Percentiles rank a stretch among this genome's conserved stretches.
phyloP scores from a whole-genome alignment of 2,888 invertebrate species.

The Acanthosepion lycidas region DNA sequence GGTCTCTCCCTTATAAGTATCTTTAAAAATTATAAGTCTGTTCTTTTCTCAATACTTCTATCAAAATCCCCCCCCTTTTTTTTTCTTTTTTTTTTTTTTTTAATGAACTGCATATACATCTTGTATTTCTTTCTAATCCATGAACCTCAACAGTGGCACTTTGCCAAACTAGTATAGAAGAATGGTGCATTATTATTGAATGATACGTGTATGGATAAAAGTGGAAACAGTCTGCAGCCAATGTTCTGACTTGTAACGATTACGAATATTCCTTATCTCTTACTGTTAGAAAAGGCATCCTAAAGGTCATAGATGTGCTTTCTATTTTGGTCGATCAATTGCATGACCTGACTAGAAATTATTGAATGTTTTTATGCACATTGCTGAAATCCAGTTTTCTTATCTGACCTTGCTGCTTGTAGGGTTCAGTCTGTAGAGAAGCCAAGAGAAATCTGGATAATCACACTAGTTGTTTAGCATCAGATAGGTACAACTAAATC shows the following conservation, averaged over 20 bases:
- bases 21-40: too few relatives aligned
- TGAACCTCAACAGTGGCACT: background rate
- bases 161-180: background rate
- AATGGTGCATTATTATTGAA: background rate
- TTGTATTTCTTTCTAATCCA: background rate
- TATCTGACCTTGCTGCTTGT: background rate
- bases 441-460: background rate
- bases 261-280: slow-evolving; percentile 33
- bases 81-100: too few relatives aligned
- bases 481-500: background rate
- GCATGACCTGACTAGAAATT: background rate
- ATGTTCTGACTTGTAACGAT: background rate
- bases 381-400: background rate
- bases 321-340: background rate
- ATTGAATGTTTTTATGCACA: background rate
- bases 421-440: background rate
- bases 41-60: too few relatives aligned
- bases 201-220: background rate
- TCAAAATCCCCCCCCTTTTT: too few relatives aligned
- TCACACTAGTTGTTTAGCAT: background rate
- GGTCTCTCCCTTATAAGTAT: too few relatives aligned
- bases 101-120: background rate
- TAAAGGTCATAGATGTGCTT: slow-evolving; percentile 2
- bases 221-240: background rate
- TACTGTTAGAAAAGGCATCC: background rate